phyloP scores from a whole-genome alignment of 2,888 invertebrate species.

The Lacanobia wlatinum region DNA sequence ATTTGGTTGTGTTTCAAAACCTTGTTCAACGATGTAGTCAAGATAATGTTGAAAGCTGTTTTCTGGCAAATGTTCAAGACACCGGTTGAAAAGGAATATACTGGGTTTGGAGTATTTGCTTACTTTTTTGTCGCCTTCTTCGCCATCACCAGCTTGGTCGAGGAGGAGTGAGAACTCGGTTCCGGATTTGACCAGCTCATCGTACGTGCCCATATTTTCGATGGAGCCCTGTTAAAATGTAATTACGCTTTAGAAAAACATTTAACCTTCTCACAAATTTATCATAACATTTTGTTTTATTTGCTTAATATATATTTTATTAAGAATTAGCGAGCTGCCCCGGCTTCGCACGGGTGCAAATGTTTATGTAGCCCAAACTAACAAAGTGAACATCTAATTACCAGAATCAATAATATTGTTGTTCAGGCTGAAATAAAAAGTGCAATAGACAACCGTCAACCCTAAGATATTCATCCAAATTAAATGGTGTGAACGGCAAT shows the following conservation, averaged over 20 bases:
- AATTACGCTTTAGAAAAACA: background rate
- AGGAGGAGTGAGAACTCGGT: slow-evolving; percentile 86
- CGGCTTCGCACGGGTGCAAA: too few species aligned
- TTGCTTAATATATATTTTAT: too few species aligned
- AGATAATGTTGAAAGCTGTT: slow-evolving; percentile 41
- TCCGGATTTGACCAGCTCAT: slow-evolving; percentile 89
- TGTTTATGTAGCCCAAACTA: too few species aligned
- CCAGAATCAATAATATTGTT: too few species aligned
- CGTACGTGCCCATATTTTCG: slow-evolving; percentile 91
- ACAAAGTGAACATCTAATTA: too few species aligned
- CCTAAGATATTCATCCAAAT: too few species aligned
- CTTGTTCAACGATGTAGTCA: slow-evolving; percentile 42
- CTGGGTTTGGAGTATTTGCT: slow-evolving; percentile 37
- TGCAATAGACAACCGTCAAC: too few species aligned
- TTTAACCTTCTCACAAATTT: too few species aligned
- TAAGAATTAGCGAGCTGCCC: too few species aligned
- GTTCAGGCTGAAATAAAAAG: too few species aligned
- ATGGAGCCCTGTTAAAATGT: slow-evolving; percentile 86
- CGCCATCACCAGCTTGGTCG: slow-evolving; percentile 72
- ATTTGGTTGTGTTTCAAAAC: slow-evolving; percentile 30
- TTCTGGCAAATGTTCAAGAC: slow-evolving; percentile 48
- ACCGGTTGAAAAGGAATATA: slow-evolving; percentile 24
- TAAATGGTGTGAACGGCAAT: too few species aligned
- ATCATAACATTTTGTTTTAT: too few species aligned
- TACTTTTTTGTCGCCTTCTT: slow-evolving; percentile 67